These are phyloP conservation scores for Osmerus eperlanus DNA, from an alignment of 2,113 vertebrate genomes.

Conservation along the genomic window DNA sequence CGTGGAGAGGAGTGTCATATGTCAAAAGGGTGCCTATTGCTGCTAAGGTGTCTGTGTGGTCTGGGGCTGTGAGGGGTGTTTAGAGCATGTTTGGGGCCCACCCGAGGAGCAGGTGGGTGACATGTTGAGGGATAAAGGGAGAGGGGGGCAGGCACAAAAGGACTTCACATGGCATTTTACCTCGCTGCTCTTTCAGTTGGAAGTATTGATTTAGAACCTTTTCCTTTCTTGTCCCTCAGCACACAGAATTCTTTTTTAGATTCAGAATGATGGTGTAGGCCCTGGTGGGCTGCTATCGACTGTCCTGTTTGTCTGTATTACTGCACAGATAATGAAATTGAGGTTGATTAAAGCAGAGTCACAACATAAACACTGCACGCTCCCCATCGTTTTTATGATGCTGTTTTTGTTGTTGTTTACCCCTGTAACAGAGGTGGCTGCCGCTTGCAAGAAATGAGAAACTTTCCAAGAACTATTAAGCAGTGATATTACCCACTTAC, in stretches of 20 bases:
- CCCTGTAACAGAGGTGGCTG: background rate
- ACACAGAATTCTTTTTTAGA: no score
- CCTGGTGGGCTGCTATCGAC: no score
- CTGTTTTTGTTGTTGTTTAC: background rate
- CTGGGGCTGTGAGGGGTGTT: background rate
- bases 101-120: conserved; percentile 20
- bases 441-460: background rate
- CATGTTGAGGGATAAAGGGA: conserved; percentile 40
- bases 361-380: no score
- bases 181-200: no score
- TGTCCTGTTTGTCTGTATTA: no score
- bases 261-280: no score
- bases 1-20: conserved; percentile 22
- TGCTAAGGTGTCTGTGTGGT: conserved; percentile 11
- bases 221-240: no score
- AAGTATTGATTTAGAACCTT: no score
- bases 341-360: no score
- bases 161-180: no score
- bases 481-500: background rate
- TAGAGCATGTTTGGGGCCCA: conserved; percentile 14
- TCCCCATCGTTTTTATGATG: no score
- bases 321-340: no score
- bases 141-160: background rate
- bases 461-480: background rate
- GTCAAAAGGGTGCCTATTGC: conserved; percentile 28